Evolutionary conservation across 2,797 vertebrate genomes (phyloP).

Genomic region (Hypotaenidia philippensis): DNA sequence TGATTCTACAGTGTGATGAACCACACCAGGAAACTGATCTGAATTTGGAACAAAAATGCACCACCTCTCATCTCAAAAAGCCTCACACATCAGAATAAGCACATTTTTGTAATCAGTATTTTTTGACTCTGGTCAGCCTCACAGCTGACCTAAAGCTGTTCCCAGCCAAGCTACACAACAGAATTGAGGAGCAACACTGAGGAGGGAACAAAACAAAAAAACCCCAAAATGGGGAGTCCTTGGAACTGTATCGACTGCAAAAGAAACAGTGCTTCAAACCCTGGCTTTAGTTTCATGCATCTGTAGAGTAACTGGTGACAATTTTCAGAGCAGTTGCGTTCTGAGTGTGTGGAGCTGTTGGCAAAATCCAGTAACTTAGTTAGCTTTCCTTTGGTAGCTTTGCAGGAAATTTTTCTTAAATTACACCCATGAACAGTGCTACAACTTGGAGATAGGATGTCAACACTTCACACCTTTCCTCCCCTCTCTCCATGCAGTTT

Average conservation of each 20-base stretch:
- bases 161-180: not conserved
- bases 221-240: not conserved
- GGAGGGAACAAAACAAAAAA: not conserved
- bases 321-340: not conserved
- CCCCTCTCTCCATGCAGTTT: not conserved
- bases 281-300: not conserved
- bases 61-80: not conserved
- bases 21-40: not conserved
- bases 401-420: not conserved
- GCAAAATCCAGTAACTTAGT: not conserved
- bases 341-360: not conserved
- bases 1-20: not conserved
- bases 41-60: not conserved
- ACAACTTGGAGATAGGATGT: not conserved
- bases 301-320: not conserved
- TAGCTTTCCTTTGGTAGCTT: not conserved
- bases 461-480: not conserved
- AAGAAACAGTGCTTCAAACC: not conserved
- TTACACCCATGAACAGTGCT: not conserved
- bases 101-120: not conserved
- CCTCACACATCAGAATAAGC: not conserved
- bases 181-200: not conserved
- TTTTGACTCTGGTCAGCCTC: not conserved
- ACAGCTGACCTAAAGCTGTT: not conserved
- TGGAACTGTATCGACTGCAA: accelerated